Evolutionary conservation across 2,888 invertebrate species (phyloP).

Genomic region (Acheta domesticus): DNA sequence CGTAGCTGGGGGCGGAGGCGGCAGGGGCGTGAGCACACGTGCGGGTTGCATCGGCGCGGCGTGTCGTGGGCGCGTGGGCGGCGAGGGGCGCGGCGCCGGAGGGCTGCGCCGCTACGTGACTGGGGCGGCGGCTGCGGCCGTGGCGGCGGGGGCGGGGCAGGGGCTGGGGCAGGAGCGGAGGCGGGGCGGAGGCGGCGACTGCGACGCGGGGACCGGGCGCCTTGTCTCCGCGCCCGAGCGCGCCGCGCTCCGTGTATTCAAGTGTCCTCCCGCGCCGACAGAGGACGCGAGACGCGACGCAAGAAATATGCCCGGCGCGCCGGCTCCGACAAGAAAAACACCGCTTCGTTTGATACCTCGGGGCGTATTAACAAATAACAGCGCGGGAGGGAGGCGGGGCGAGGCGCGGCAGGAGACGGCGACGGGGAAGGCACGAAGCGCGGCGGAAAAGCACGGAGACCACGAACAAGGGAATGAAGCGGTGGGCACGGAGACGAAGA

Average conservation of each 20-base stretch:
- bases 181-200: no score
- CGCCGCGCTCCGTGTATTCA: not conserved
- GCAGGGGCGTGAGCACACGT: not conserved
- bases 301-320: constrained; percentile 6
- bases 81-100: not conserved
- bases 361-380: not conserved
- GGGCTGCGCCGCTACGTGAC: constrained; percentile 4
- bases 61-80: not conserved
- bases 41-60: not conserved
- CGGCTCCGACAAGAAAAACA: not conserved
- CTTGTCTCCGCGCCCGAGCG: not conserved
- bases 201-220: no score
- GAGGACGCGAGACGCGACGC: not conserved
- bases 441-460: not conserved
- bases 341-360: constrained; percentile 5
- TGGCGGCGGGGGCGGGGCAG: no score
- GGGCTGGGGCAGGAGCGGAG: no score
- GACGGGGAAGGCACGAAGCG: not conserved
- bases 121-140: not conserved
- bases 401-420: not conserved
- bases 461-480: not conserved
- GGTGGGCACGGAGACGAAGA: no score
- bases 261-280: not conserved
- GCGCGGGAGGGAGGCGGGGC: not conserved
- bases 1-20: not conserved